phyloP scores from a whole-genome alignment of 2,888 invertebrate species.

The Orthonychiurus folsomi region DNA sequence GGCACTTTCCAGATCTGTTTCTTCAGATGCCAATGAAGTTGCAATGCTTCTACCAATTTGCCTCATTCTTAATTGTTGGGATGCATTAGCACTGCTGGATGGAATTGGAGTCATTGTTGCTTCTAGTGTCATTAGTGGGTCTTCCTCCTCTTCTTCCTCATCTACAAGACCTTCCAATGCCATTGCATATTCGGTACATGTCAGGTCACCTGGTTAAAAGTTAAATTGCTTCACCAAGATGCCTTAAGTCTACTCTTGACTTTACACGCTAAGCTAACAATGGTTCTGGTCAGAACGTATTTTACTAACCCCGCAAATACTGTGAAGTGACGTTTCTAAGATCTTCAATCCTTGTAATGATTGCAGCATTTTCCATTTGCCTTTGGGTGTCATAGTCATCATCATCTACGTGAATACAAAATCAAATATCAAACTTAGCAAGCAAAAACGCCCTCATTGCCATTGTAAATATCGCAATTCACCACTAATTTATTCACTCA shows the following conservation, averaged over 20 bases:
- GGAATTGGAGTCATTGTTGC: too few relatives aligned
- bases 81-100: too few relatives aligned
- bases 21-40: background rate
- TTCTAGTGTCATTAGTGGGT: background rate
- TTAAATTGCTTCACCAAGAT: too few relatives aligned
- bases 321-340: background rate
- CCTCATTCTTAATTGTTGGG: background rate
- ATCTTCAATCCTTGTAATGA: background rate
- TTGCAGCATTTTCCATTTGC: background rate
- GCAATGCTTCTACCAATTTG: background rate
- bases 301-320: background rate
- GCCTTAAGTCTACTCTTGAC: too few relatives aligned
- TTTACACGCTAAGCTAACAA: too few relatives aligned
- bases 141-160: background rate
- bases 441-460: too few relatives aligned
- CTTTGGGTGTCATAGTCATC: too few relatives aligned
- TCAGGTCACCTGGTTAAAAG: slow-evolving; percentile 1
- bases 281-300: too few relatives aligned
- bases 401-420: too few relatives aligned
- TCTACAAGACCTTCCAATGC: background rate
- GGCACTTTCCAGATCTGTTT: background rate
- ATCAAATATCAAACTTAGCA: too few relatives aligned
- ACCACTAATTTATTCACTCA: too few relatives aligned
- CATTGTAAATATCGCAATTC: too few relatives aligned
- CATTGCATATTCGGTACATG: background rate